These are phyloP conservation scores for Hermaeophaga mercurialis DNA, from an alignment of 2,888 invertebrate genomes.

Conservation along the genomic window DNA sequence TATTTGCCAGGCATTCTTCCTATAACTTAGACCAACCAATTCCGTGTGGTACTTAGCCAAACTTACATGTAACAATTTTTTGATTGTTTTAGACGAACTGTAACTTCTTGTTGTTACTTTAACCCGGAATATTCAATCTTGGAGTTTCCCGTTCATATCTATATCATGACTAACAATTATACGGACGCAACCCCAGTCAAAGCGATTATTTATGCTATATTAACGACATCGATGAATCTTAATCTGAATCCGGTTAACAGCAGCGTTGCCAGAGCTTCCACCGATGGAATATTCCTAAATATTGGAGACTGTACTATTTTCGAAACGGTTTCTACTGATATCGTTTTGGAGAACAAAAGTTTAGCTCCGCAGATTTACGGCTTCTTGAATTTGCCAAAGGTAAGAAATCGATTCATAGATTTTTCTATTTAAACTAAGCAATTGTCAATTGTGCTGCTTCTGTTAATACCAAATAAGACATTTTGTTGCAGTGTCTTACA, in stretches of 20 bases:
- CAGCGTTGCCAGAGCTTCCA: conserved; percentile 12
- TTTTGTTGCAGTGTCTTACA: conserved; percentile 34
- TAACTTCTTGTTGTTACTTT: conserved; percentile 4
- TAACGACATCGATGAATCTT: conserved; percentile 32
- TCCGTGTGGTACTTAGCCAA: too few species aligned
- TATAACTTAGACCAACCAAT: too few species aligned
- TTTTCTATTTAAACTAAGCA: not conserved
- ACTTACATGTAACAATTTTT: too few species aligned
- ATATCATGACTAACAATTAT: conserved; percentile 32
- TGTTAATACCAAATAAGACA: not conserved
- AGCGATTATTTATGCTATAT: conserved; percentile 35
- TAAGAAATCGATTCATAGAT: too few species aligned
- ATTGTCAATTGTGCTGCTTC: not conserved
- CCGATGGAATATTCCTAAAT: conserved; percentile 32
- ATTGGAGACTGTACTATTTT: conserved; percentile 38
- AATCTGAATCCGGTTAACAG: conserved; percentile 25
- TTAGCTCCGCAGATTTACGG: conserved; percentile 37
- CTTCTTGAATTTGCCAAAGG: conserved; percentile 40
- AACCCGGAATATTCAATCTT: conserved; percentile 25
- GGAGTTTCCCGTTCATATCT: conserved; percentile 37
- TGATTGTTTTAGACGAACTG: too few species aligned
- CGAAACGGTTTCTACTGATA: conserved; percentile 38
- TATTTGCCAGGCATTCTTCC: too few species aligned
- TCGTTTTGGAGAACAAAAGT: conserved; percentile 36
- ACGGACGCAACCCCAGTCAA: conserved; percentile 36